A percentile compares a stretch with the other conserved stretches of the same genome.
Conservation (phyloP, 2,797 vertebrate genomes). For the Cirrhinus mrigala region DNA sequence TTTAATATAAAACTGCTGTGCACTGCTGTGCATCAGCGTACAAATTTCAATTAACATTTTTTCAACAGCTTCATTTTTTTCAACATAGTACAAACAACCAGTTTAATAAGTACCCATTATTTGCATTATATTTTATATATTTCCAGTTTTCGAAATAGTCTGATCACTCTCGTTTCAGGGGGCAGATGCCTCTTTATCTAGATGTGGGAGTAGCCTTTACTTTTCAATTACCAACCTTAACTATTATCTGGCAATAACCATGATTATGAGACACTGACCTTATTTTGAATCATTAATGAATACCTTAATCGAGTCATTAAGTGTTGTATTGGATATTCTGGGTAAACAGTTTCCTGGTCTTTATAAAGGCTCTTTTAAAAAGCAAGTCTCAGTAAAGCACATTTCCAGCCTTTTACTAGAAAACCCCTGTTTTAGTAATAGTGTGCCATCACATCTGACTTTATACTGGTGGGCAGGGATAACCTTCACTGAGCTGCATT, state of each 20-base stretch:
- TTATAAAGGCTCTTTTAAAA: neutral
- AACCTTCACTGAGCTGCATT: conserved; percentile 19
- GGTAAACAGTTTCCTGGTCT: neutral
- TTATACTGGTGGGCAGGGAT: conserved; percentile 1
- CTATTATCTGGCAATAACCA: neutral
- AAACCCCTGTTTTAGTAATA: neutral
- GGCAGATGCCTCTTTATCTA: neutral
- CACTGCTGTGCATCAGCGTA: neutral
- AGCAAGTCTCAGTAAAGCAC: neutral
- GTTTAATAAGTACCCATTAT: neutral
- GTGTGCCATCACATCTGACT: neutral
- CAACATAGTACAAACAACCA: neutral
- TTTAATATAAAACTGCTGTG: neutral
- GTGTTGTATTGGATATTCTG: too few relatives aligned
- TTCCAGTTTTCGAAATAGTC: neutral
- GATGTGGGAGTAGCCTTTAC: neutral
- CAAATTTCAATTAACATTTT: neutral
- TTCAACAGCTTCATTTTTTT: neutral
- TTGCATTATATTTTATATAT: neutral
- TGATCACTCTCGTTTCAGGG: neutral
- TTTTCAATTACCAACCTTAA: neutral
- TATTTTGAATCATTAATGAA: neutral
- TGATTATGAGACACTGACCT: neutral
- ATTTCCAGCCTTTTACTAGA: neutral
- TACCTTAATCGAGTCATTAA: neutral